These are phyloP conservation scores for Apamea epomidion DNA, from an alignment of 2,888 invertebrate genomes.

Conservation along the genomic window DNA sequence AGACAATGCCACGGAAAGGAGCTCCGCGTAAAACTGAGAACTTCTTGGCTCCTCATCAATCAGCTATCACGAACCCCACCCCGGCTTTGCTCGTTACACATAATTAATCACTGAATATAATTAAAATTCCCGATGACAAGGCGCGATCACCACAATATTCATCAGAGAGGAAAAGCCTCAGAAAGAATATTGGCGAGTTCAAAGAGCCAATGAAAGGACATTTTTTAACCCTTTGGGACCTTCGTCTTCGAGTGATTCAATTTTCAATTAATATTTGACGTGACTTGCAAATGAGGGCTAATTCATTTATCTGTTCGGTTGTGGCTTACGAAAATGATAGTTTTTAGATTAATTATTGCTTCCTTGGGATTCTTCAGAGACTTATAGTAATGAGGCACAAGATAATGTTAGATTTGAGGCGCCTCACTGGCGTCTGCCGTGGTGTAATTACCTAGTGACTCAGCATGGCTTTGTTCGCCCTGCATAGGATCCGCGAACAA, in stretches of 20 bases:
- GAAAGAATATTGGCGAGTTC: conserved; percentile 75
- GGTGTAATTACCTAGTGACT: conserved; percentile 90
- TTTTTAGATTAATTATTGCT: conserved; percentile 59
- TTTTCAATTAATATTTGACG: conserved; percentile 67
- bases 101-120: conserved; percentile 90
- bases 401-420: conserved; percentile 87
- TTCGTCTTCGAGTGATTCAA: conserved; percentile 64
- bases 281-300: conserved; percentile 69
- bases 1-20: conserved; percentile 83
- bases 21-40: conserved; percentile 78
- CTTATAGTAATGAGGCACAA: conserved; percentile 78
- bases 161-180: conserved; percentile 67
- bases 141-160: conserved; percentile 82
- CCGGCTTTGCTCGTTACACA: conserved; percentile 84
- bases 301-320: conserved; percentile 64
- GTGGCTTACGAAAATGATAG: conserved; percentile 51
- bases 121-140: conserved; percentile 89
- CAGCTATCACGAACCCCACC: conserved; percentile 81
- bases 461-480: conserved; percentile 89
- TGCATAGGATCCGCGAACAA: conserved; percentile 90
- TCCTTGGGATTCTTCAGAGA: conserved; percentile 46
- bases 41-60: conserved; percentile 85
- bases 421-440: conserved; percentile 81
- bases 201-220: conserved; percentile 69
- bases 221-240: conserved; percentile 72